A percentile compares a stretch with the other conserved stretches of the same genome.
phyloP scores from a whole-genome alignment of 2,888 invertebrate species.

The Podabrus alpinus region DNA sequence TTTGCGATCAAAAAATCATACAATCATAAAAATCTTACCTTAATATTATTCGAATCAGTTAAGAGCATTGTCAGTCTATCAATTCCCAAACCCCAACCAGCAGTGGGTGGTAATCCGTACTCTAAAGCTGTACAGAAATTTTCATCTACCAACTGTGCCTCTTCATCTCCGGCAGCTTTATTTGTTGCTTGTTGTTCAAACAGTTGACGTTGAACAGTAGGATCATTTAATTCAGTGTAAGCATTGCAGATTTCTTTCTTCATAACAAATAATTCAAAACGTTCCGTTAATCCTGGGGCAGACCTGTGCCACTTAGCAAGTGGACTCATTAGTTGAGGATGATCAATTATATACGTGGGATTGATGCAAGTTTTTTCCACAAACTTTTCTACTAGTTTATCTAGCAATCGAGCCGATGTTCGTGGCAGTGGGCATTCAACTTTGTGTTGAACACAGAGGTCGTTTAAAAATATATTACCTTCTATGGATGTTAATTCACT shows the following conservation, averaged over 20 bases:
- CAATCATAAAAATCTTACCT: constrained; percentile 62
- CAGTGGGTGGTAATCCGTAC: constrained; percentile 97
- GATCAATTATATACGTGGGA: constrained; percentile 95
- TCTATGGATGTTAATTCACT: constrained; percentile 67
- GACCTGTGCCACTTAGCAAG: constrained; percentile 94
- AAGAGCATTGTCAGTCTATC: constrained; percentile 98
- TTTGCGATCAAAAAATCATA: not conserved
- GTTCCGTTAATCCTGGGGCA: constrained; percentile 78
- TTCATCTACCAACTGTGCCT: constrained; percentile 96
- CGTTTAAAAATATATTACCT: constrained; percentile 71
- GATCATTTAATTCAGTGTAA: constrained; percentile 99
- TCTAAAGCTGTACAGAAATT: constrained; percentile 97
- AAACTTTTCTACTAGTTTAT: constrained; percentile 94
- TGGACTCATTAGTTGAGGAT: constrained; percentile 99
- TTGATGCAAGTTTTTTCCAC: constrained; percentile 94
- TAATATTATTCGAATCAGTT: constrained; percentile 97
- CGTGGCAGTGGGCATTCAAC: constrained; percentile 93
- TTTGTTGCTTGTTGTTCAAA: constrained; percentile 97
- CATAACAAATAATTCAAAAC: constrained; percentile 95
- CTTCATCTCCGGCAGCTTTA: constrained; percentile 98
- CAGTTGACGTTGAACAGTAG: constrained; percentile 88
- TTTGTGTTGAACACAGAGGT: constrained; percentile 71
- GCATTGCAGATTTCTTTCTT: constrained; percentile 98
- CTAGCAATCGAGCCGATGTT: constrained; percentile 90
- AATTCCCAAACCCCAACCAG: constrained; percentile 98